A percentile compares a stretch with the other conserved stretches of the same genome.
These are phyloP conservation scores for Rhynchomys soricoides DNA, from an alignment of 2,113 vertebrate species.

Conservation along the genomic window DNA sequence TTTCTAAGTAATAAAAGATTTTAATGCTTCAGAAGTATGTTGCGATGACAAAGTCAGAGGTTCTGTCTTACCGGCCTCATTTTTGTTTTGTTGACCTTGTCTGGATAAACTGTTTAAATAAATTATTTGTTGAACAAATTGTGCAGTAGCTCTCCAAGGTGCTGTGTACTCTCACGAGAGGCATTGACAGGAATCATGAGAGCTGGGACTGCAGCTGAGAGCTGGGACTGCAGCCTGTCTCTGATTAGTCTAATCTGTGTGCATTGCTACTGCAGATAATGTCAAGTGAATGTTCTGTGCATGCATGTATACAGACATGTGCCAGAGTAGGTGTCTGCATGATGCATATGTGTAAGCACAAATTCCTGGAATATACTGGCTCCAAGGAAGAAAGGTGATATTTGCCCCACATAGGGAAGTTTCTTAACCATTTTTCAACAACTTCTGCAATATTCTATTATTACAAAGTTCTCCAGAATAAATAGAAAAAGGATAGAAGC, in stretches of 20 bases:
- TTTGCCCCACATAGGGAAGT: background rate
- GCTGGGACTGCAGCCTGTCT: background rate
- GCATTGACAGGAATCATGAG: background rate
- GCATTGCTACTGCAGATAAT: conserved; percentile 13
- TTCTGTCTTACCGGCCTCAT: background rate
- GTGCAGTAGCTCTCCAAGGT: conserved; percentile 68
- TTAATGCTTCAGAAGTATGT: background rate
- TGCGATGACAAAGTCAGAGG: background rate
- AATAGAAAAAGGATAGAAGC: background rate
- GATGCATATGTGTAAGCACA: background rate
- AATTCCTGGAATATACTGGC: conserved; percentile 11
- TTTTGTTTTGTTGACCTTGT: conserved; percentile 34
- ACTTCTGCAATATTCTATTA: background rate
- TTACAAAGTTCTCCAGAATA: conserved; percentile 37
- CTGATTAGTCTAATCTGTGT: background rate
- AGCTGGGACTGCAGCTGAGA: background rate
- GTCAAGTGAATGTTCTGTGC: background rate
- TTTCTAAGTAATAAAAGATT: background rate
- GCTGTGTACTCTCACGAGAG: conserved; percentile 9
- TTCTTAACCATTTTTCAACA: conserved; percentile 31
- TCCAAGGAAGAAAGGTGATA: conserved; percentile 9
- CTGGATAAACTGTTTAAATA: background rate
- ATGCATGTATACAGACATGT: background rate
- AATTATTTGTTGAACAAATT: conserved; percentile 38
- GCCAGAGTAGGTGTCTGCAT: background rate